Evolutionary conservation across 2,888 invertebrate genomes (phyloP).

Genomic region (Phania funesta): DNA sequence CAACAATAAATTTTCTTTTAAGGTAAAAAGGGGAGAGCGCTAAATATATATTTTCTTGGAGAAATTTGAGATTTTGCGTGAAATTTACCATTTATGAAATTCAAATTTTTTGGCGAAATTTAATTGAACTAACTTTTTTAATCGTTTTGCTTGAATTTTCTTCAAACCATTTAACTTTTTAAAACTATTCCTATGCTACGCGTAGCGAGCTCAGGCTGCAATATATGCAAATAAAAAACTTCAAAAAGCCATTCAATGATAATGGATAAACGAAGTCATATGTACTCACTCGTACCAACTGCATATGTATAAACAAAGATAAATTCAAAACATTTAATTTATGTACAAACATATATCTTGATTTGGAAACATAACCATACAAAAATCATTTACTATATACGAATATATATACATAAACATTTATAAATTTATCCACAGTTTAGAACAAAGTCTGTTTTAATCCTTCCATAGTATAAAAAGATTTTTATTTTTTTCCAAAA

Average conservation of each 20-base stretch:
- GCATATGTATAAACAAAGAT: constrained; percentile 12
- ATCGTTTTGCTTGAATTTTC: neutral
- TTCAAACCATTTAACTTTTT: neutral
- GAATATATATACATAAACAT: neutral
- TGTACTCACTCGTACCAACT: neutral
- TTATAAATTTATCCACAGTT: constrained; percentile 37
- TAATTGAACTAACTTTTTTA: no score
- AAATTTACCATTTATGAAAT: no score
- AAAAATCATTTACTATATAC: neutral
- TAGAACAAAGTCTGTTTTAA: constrained; percentile 57
- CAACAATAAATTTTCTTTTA: no score
- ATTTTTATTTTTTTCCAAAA: neutral
- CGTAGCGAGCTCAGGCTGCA: constrained; percentile 21
- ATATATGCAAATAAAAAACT: constrained; percentile 11
- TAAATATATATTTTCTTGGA: no score
- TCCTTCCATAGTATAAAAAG: constrained; percentile 47
- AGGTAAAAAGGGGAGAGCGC: no score
- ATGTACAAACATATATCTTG: constrained; percentile 26
- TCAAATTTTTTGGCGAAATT: no score
- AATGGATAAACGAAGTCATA: constrained; percentile 39
- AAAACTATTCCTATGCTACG: neutral
- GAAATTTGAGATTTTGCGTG: no score
- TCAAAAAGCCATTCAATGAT: constrained; percentile 56
- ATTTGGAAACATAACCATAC: constrained; percentile 21
- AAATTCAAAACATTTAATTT: constrained; percentile 1